Evolutionary conservation across 2,888 invertebrate species (phyloP), one percentile per base, ranked within the genome.

Genomic region (Acrocera orbiculus): DNA sequence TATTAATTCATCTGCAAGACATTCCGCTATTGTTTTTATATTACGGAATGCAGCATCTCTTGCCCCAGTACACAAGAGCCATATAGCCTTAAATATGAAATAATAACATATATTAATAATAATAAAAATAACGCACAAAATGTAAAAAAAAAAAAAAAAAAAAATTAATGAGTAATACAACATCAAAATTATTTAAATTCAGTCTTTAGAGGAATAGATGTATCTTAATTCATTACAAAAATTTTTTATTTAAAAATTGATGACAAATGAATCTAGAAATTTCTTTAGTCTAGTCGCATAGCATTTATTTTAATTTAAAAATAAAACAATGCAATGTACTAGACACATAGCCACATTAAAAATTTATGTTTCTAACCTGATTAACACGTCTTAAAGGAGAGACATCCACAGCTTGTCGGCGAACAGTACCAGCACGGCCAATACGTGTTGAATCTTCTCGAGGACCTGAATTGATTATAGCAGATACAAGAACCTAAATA

Each of bases 371-470:
- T 17, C 50, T 46, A 49, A 56, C 59, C 50, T 96, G 96, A 69
- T 98, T 99, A 13, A 98, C 98, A 57, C 98, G 76, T 48, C 98
- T 74, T 48, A 99, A 70, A 10, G 98, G 98, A 9, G 96, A 96
- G 39, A 98, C 98, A 56, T 98, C 98, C 45, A 98, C 98, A 49
- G 98, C 98, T 60, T 98, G 98, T 64, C 98, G 77, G 60, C 98
- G 77, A n/a, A 99, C 98, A 2, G 98, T 99, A 72, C 98, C 98
- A 44, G 96, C 96, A 54, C 98, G 86, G 63, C 98, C 98, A 54
- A 98, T 99, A 72, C 98, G 86, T 37, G 98, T 99, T 2, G 96
- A 96, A 61, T 99, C 98, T 77, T 98, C 98, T 57, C 98, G 77
- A 31, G 98, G 98, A 16, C 98, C 98, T 41, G 92, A 90, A 67